phyloP scores from a whole-genome alignment of 2,888 invertebrate species.

The Neoitamus cyanurus region DNA sequence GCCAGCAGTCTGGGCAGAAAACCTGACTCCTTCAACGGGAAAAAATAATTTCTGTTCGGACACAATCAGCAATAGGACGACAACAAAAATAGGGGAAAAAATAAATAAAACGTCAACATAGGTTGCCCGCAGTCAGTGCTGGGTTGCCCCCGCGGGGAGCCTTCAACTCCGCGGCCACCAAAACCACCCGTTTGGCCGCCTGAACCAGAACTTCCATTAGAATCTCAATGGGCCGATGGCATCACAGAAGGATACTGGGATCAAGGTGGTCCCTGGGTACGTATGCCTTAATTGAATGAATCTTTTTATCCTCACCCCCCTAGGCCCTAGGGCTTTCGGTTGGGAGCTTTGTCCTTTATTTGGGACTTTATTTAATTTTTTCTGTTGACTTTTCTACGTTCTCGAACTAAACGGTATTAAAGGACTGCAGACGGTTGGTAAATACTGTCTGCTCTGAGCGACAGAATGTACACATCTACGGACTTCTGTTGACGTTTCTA shows the following conservation, averaged over 20 bases:
- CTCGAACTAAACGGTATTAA: not conserved
- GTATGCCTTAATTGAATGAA: conserved; percentile 49
- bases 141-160: conserved; percentile 60
- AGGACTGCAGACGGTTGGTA: not conserved
- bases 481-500: not conserved
- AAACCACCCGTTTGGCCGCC: conserved; percentile 58
- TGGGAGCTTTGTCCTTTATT: not conserved
- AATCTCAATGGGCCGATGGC: conserved; percentile 61
- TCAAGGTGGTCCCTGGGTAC: conserved; percentile 61
- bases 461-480: not conserved
- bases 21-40: not conserved
- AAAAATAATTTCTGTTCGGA: not conserved
- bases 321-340: not conserved
- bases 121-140: conserved; percentile 61
- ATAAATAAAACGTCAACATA: conserved; percentile 57
- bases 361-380: not conserved
- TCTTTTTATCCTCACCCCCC: not conserved
- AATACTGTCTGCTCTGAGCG: not conserved
- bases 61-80: not conserved
- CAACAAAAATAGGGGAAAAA: not conserved
- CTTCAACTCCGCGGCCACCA: conserved; percentile 57
- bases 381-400: not conserved
- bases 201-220: conserved; percentile 60
- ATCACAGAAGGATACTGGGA: conserved; percentile 61
- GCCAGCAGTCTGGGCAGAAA: not conserved